phyloP scores from a whole-genome alignment of 2,797 vertebrate genomes.

The Syngnathus rostellatus region DNA sequence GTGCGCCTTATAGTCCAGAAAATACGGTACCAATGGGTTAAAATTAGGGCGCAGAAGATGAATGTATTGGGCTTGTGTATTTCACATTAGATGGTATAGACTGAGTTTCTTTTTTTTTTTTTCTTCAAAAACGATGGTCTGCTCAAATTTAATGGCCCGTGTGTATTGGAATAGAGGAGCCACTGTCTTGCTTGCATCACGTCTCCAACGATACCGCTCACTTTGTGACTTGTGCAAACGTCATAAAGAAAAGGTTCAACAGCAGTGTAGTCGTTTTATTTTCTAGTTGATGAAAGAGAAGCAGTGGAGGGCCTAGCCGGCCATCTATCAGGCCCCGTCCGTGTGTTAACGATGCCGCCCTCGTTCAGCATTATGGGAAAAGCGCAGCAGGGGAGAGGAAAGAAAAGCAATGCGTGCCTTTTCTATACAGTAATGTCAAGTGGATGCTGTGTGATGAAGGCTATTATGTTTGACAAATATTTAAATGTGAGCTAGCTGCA shows the following conservation, averaged over 20 bases:
- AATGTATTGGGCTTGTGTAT: conserved; percentile 36
- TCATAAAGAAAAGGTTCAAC: conserved; percentile 19
- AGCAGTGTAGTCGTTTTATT: conserved; percentile 19
- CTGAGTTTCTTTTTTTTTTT: conserved; percentile 12
- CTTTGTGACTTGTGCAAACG: conserved; percentile 27
- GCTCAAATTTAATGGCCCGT: conserved; percentile 28
- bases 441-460: conserved; percentile 2
- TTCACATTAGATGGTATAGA: too few relatives aligned
- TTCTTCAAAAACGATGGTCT: conserved; percentile 27
- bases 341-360: conserved; percentile 28
- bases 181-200: not conserved
- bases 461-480: conserved; percentile 4
- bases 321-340: conserved; percentile 23
- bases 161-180: conserved; percentile 2
- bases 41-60: too few relatives aligned
- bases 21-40: too few relatives aligned
- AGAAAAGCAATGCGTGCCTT: conserved; percentile 10
- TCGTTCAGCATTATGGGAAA: conserved; percentile 26
- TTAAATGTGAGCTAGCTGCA: not conserved
- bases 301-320: conserved; percentile 27
- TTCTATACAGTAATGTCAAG: conserved; percentile 20
- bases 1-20: too few relatives aligned
- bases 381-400: conserved; percentile 21
- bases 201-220: not conserved
- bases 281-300: conserved; percentile 28